phyloP scores from a whole-genome alignment of 2,888 invertebrate genomes.

The Electrophaes corylata region DNA sequence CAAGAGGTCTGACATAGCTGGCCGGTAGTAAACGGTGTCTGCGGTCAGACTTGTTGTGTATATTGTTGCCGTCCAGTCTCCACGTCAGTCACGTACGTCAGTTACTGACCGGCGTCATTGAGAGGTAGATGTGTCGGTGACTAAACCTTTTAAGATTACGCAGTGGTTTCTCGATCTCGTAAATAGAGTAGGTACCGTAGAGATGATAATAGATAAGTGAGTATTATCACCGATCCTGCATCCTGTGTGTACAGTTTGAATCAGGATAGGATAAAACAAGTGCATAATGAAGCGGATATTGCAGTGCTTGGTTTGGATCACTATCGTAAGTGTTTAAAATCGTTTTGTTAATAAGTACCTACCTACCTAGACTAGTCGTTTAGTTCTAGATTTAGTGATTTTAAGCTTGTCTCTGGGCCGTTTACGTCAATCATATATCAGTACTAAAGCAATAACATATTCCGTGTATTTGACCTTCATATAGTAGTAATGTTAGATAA shows the following conservation, averaged over 20 bases:
- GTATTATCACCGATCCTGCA: slow-evolving; percentile 29
- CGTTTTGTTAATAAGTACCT: neutral
- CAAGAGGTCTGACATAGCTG: slow-evolving; percentile 44
- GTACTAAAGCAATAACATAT: too few species aligned
- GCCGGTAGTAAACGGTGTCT: slow-evolving; percentile 38
- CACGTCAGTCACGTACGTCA: slow-evolving; percentile 33
- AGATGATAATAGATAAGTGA: slow-evolving; percentile 56
- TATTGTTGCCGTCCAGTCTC: neutral
- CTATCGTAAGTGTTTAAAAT: slow-evolving; percentile 55
- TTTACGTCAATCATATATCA: too few species aligned
- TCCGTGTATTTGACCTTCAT: too few species aligned
- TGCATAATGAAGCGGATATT: slow-evolving; percentile 61
- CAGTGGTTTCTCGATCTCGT: slow-evolving; percentile 43
- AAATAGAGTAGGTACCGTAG: slow-evolving; percentile 43
- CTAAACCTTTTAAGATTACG: slow-evolving; percentile 49
- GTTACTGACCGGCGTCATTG: slow-evolving; percentile 52
- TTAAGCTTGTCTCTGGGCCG: too few species aligned
- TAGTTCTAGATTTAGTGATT: slow-evolving; percentile 11
- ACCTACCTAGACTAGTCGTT: slow-evolving; percentile 7
- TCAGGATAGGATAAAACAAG: slow-evolving; percentile 43
- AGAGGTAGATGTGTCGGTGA: slow-evolving; percentile 49
- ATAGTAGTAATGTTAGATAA: too few species aligned
- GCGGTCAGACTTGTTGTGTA: slow-evolving; percentile 36
- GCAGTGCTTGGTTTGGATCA: slow-evolving; percentile 55
- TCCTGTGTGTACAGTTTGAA: slow-evolving; percentile 43